Base-by-base conservation (phyloP, 2,797 vertebrate species). In the Gymnoscopelus braueri region DNA sequence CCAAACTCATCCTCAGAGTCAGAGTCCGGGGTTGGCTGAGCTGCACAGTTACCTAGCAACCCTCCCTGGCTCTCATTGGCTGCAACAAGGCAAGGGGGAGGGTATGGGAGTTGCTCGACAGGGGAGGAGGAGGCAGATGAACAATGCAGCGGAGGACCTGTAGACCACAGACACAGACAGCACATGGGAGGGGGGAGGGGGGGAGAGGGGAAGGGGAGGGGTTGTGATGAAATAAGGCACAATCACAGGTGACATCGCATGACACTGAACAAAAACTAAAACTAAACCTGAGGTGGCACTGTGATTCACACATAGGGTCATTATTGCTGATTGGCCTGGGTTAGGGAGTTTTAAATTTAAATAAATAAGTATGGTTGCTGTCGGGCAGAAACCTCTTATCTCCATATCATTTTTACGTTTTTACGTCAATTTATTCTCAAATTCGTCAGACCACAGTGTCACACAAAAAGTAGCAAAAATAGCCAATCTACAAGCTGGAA, bases 1-100 rank as follows among this genome's bases (percentile, higher is more conserved):
- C 94, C 95, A 96, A 98, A 97, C 95, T 98, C 97, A 95, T 97
- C 96, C 87, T 97, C 96, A 91, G 96, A 97, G 94, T 98, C 96
- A 93, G 96, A 98, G 95, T 96, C 96, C 94, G 91, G 95, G 95
- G 94, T 92, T 94, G 95, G 95, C 94, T 94, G 97, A 95, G 94
- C 94, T 92, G 90, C 96, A 92, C 95, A 94, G 94, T 97, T 96
- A 96, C 96, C 96, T 96, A 97, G 96, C 95, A 98, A 96, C 97
- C 95, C 93, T 94, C 96, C 94, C 93, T 95, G 95, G 95, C 91
- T 95, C 87, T 95, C 93, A 97, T 96, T 97, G 96, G 97, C 94
- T 94, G 94, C 93, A 7, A 10, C 39, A 89, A 95, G 94, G 88
- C 93, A 93, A 87, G 94, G 96, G 95, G 95, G 94, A 91, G 96